Evolutionary conservation across 2,888 invertebrate species (phyloP).

Genomic region (Drosophila buzzatii): DNA sequence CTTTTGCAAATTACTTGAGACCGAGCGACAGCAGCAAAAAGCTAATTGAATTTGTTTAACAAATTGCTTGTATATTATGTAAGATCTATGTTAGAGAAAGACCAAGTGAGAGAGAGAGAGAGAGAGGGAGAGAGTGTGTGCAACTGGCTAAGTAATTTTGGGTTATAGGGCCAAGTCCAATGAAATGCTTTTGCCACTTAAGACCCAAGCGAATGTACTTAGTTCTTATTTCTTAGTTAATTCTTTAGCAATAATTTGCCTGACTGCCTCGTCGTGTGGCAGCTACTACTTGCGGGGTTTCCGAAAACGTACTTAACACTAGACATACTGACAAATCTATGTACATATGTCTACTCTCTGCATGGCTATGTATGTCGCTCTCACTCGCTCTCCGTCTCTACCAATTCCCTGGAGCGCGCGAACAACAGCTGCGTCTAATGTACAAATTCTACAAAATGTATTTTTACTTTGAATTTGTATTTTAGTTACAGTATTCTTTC

Average conservation of each 20-base stretch:
- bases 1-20: conserved; percentile 50
- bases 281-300: conserved; percentile 57
- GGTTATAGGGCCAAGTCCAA: conserved; percentile 66
- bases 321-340: neutral
- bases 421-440: neutral
- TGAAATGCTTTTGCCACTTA: conserved; percentile 57
- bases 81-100: conserved; percentile 23
- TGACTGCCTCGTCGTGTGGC: conserved; percentile 45
- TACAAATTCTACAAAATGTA: neutral
- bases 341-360: neutral
- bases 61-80: conserved; percentile 55
- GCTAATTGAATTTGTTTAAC: conserved; percentile 65
- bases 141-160: conserved; percentile 39
- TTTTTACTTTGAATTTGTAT: neutral
- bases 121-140: neutral
- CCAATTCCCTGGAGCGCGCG: neutral
- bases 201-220: conserved; percentile 52
- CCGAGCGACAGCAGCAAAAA: conserved; percentile 18
- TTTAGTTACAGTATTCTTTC: neutral
- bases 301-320: conserved; percentile 27
- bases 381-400: neutral
- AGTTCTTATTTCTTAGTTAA: conserved; percentile 47
- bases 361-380: neutral
- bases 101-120: neutral
- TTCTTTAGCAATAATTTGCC: conserved; percentile 63